Conservation (phyloP, 1,140 invertebrate genomes). For the Brachionus koreanus region DNA sequence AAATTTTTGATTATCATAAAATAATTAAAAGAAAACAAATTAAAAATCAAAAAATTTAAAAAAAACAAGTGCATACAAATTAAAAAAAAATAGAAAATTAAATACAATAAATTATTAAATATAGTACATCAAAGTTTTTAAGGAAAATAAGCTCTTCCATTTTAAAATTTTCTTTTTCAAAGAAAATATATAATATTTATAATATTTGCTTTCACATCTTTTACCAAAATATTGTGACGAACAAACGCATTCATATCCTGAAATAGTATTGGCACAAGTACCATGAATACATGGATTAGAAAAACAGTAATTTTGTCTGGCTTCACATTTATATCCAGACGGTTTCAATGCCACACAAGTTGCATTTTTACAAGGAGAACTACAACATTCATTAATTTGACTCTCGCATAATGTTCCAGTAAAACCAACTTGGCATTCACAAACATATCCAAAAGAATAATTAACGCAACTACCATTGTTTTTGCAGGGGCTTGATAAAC, state of each 20-base stretch:
- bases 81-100: no score
- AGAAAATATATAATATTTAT: background rate
- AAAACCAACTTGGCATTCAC: slow-evolving; percentile 83
- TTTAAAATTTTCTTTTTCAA: background rate
- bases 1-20: no score
- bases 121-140: no score
- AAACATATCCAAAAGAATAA: slow-evolving; percentile 53
- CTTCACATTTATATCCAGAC: slow-evolving; percentile 85
- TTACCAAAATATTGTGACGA: slow-evolving; percentile 62
- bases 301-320: slow-evolving; percentile 49
- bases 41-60: no score
- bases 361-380: slow-evolving; percentile 81
- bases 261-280: background rate
- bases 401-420: slow-evolving; percentile 83
- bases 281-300: slow-evolving; percentile 10
- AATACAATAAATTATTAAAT: no score
- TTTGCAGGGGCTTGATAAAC: slow-evolving; percentile 46
- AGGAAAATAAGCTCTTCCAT: background rate
- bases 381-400: slow-evolving; percentile 73
- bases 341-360: slow-evolving; percentile 66
- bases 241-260: background rate
- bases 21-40: no score
- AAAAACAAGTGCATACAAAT: no score
- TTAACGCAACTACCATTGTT: slow-evolving; percentile 57
- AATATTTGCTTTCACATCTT: slow-evolving; percentile 56